Percentiles rank a stretch among this genome's conserved stretches.
phyloP scores from a whole-genome alignment of 2,113 vertebrate genomes.

The Abramis brama region DNA sequence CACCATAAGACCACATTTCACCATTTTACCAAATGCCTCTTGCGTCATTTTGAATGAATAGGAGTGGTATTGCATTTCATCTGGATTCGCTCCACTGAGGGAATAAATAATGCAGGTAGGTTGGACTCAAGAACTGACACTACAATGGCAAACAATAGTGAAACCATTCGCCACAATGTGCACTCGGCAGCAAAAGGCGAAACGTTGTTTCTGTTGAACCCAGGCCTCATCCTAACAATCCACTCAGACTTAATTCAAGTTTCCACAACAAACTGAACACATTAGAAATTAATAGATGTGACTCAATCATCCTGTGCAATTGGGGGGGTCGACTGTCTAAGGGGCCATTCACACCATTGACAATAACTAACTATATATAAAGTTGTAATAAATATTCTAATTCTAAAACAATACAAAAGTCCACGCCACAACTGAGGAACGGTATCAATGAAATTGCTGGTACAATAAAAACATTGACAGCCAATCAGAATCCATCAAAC shows the following conservation, averaged over 20 bases:
- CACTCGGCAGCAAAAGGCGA: not conserved
- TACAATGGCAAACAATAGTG: constrained; percentile 38
- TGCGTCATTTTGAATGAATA: constrained; percentile 44
- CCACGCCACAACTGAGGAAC: not conserved
- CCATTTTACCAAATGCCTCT: constrained; percentile 14
- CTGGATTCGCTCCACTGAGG: constrained; percentile 54
- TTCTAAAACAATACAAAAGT: too few relatives aligned
- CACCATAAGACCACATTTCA: not conserved
- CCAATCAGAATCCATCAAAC: not conserved
- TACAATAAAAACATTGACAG: not conserved
- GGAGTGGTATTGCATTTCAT: constrained; percentile 52
- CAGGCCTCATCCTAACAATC: not conserved
- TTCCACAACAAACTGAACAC: constrained; percentile 12
- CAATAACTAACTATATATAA: too few relatives aligned
- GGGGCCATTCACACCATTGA: too few relatives aligned
- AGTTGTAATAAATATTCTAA: too few relatives aligned
- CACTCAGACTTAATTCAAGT: not conserved
- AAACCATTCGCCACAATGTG: constrained; percentile 2
- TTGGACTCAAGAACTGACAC: constrained; percentile 39
- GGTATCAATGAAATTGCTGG: not conserved
- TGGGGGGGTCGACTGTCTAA: not conserved
- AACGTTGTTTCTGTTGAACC: not conserved
- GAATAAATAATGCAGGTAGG: constrained; percentile 67
- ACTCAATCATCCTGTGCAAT: not conserved
- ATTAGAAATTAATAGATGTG: not conserved